Base-by-base conservation (phyloP, 2,113 vertebrate species). In the Phalacrocorax brasilianus region DNA sequence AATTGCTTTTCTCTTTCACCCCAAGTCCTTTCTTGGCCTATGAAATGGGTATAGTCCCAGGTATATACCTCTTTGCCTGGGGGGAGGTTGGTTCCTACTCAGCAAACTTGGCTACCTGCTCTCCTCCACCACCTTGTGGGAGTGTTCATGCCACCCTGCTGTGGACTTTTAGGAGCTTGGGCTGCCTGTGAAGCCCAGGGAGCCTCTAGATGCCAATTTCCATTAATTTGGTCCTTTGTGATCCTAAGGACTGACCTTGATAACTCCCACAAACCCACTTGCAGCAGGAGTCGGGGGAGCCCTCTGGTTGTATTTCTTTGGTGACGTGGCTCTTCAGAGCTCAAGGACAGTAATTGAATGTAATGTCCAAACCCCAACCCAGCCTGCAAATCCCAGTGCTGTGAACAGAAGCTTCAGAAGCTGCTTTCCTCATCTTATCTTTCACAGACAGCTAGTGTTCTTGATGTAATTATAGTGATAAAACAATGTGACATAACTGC, bases 391-490 rank as follows among this genome's bases (percentile, higher is more conserved):
- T 98, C 94, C 95, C 95, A 95, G 84, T 56, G 61, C 88, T 91
- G 80, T 85, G 95, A 97, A 93, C 89, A 95, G 97, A 97, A 95
- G 95, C 91, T 97, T 97, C 95, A 86, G 63, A 93, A 97, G 91
- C 96, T 83, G 94, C 87, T 92, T 96, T 71, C 91, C 84, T 97
- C 97, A 98, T 98, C 98, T 98, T 98, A 98, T 98, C 98, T 97
- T 93, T 76, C 83, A 79, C 95, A 98, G 98, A 97, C 98, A 98
- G 98, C 98, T 97, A 96, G 88, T 98, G 98, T 97, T 97, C 97
- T 96, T 98, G 97, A 98, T 98, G 96, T 98, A 98, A 98, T 98
- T 98, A 98, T 85, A 97, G 97, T 93, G 97, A 98, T 98, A 98
- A 98, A 98, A 98, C 97, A 97, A 97, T 89, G 96, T 97, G 98